These are phyloP conservation scores for Ginglymostoma cirratum DNA, from an alignment of 2,113 vertebrate genomes.

Conservation along the genomic window DNA sequence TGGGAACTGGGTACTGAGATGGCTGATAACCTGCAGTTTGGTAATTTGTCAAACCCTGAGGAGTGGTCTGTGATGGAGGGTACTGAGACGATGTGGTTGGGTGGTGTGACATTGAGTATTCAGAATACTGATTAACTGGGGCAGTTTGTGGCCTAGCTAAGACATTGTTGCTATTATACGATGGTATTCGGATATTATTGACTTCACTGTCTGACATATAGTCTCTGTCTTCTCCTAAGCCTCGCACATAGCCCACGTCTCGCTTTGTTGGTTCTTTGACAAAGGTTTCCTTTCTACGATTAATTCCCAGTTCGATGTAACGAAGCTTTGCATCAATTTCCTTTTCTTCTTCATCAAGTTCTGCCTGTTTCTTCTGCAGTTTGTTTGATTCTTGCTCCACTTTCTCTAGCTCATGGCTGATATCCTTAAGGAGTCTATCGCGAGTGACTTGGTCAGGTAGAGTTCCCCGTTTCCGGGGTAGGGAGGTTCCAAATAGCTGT, in stretches of 20 bases:
- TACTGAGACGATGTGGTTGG: slow-evolving; percentile 69
- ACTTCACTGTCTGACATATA: slow-evolving; percentile 95
- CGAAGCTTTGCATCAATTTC: slow-evolving; percentile 97
- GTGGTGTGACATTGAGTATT: slow-evolving; percentile 63
- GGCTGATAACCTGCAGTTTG: slow-evolving; percentile 77
- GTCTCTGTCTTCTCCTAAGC: slow-evolving; percentile 80
- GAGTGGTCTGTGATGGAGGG: slow-evolving; percentile 59
- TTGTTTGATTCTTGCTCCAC: slow-evolving; percentile 96
- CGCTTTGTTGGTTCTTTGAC: slow-evolving; percentile 75
- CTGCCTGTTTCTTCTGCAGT: slow-evolving; percentile 91
- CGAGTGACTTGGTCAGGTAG: slow-evolving; percentile 74
- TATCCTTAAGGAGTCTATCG: slow-evolving; percentile 82
- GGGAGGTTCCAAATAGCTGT: slow-evolving; percentile 81
- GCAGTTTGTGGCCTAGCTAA: slow-evolving; percentile 63
- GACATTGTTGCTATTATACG: slow-evolving; percentile 64
- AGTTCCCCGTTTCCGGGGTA: slow-evolving; percentile 68
- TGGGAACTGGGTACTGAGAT: slow-evolving; percentile 70
- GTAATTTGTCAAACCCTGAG: slow-evolving; percentile 61
- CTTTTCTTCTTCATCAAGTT: slow-evolving; percentile 96
- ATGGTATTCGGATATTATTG: slow-evolving; percentile 75
- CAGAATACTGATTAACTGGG: slow-evolving; percentile 70
- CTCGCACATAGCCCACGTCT: slow-evolving; percentile 77
- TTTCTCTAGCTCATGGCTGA: slow-evolving; percentile 88
- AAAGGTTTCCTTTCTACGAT: slow-evolving; percentile 88
- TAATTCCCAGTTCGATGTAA: slow-evolving; percentile 89